Base-by-base conservation (phyloP, 2,797 vertebrate species). In the Ciconia nigra region DNA sequence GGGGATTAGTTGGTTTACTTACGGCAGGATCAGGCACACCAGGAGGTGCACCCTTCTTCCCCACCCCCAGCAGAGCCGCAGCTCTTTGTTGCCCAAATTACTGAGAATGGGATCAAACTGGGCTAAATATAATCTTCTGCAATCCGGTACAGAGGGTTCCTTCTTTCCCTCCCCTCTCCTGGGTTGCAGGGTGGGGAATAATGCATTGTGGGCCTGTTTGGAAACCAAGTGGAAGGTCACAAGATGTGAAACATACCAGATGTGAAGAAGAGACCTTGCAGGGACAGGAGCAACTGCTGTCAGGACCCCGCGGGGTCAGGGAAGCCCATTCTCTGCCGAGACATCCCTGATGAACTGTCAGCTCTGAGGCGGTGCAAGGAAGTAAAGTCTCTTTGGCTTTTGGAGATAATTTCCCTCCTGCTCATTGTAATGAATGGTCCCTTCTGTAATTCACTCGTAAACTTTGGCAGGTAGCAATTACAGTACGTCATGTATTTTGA, bases 261-360 rank as follows among this genome's bases (percentile, higher is more conserved):
- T 59, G 49, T 62, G 74, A 22, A 54, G 61, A 77, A 25, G n/a
- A 77, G 31, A 74, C n/a, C 58, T 62, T 52, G 39, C 21, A 83
- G 29, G 35, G 29, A 7, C 44, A 42, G 59, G n/a, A 85, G 25
- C 31, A 2, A 0, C 39, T 71, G 15, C 58, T 72, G 5, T 59
- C 33, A 15, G 73, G 69, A 78, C 10, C 24, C 29, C 3, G 1
- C 7, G 46, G 70, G 1, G 1, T 44, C 33, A 18, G 20, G 22
- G 37, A 21, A 90, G 15, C n/a, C 11, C 33, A 1, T 41, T 74
- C 41, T 90, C 31, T 0, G 0, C n/a, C 0, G 0, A n/a, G 35
- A 16, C 3, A 2, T 55, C 33, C 47, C 22, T 0, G 2, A 2
- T 54, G 70, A n/a, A 22, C 39, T 33, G 29, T 37, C 49, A 47